phyloP scores from a whole-genome alignment of 2,113 vertebrate genomes.

The Petromus typicus region DNA sequence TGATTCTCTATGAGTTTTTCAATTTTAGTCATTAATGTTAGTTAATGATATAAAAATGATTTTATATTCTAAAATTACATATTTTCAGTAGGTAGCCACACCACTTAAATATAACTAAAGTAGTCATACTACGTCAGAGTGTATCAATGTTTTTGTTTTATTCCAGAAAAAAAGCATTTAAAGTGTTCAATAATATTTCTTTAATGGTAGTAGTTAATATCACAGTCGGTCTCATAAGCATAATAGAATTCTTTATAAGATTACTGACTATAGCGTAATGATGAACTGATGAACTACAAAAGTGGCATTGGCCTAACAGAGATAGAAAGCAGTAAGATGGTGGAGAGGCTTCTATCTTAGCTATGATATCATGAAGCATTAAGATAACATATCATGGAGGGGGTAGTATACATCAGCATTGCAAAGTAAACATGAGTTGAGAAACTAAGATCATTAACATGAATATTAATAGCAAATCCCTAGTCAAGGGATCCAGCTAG shows the following conservation, averaged over 20 bases:
- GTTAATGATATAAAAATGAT: slow-evolving; percentile 79
- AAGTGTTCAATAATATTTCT: not conserved
- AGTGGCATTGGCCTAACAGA: not conserved
- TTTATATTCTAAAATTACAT: slow-evolving; percentile 64
- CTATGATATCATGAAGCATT: not conserved
- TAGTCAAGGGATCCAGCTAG: not conserved
- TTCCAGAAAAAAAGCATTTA: slow-evolving; percentile 28
- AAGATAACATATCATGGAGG: not conserved
- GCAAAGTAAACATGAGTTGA: not conserved
- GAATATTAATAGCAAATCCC: not conserved
- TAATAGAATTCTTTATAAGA: not conserved
- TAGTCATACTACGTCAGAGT: slow-evolving; percentile 25
- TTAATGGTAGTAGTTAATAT: not conserved
- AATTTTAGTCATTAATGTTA: slow-evolving; percentile 82
- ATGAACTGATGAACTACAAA: slow-evolving; percentile 11
- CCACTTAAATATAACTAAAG: slow-evolving; percentile 59
- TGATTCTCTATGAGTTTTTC: slow-evolving; percentile 81
- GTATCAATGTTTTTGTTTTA: slow-evolving; percentile 30
- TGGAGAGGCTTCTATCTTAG: not conserved
- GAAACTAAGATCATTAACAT: not conserved
- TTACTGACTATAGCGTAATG: not conserved
- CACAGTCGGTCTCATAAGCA: not conserved
- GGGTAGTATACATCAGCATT: not conserved
- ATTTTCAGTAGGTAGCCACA: slow-evolving; percentile 30
- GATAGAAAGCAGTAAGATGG: not conserved